Evolutionary conservation across 2,888 invertebrate genomes (phyloP).

Genomic region (Chironomus riparius): DNA sequence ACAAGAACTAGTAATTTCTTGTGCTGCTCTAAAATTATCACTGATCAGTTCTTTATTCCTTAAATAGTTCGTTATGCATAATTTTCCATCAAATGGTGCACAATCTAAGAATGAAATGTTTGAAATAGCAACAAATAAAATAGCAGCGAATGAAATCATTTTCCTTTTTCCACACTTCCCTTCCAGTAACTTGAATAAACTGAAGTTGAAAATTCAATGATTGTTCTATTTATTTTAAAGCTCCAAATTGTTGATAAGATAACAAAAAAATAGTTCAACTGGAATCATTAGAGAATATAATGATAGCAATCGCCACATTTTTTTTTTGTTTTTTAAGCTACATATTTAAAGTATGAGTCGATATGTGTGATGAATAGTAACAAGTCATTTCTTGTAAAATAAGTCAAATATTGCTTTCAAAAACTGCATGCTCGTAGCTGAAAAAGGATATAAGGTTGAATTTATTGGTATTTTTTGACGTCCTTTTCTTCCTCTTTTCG

Average conservation of each 20-base stretch:
- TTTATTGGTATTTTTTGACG: too few relatives aligned
- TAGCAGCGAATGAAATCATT: too few relatives aligned
- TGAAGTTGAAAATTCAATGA: background rate
- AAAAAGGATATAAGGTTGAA: too few relatives aligned
- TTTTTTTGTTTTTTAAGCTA: background rate
- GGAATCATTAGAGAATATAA: background rate
- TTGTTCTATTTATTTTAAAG: background rate
- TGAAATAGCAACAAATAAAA: background rate
- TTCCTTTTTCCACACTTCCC: background rate
- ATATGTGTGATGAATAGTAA: too few relatives aligned
- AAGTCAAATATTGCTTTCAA: too few relatives aligned
- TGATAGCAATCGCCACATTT: background rate
- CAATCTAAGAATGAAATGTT: background rate
- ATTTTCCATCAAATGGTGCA: background rate
- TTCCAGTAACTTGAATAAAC: background rate
- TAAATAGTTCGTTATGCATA: background rate
- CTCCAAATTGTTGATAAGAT: background rate
- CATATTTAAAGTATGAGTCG: background rate
- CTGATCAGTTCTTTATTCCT: background rate
- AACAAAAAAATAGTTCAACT: background rate
- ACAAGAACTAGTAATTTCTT: background rate
- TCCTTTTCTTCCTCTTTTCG: too few relatives aligned
- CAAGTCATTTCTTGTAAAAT: too few relatives aligned
- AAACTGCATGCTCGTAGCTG: too few relatives aligned
- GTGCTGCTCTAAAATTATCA: background rate